These are phyloP conservation scores for Macrostomum cliftonense DNA, from an alignment of 2,888 invertebrate species.

Conservation along the genomic window DNA sequence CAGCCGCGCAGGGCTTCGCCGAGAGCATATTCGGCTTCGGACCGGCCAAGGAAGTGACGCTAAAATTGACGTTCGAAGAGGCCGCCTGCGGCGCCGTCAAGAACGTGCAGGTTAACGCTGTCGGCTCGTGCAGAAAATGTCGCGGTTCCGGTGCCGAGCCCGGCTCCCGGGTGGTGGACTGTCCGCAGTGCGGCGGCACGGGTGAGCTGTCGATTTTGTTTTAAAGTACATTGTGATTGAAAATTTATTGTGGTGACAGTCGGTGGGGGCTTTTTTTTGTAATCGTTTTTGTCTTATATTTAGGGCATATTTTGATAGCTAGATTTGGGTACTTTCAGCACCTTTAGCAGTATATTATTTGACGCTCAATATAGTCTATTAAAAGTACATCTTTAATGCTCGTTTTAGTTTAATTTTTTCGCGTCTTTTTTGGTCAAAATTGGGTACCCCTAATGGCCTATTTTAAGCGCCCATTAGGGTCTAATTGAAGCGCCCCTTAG, in stretches of 20 bases:
- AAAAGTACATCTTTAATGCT: no score
- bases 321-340: no score
- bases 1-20: conserved; percentile 57
- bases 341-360: no score
- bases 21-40: conserved; percentile 76
- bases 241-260: not conserved
- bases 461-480: no score
- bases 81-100: conserved; percentile 88
- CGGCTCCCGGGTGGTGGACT: conserved; percentile 68
- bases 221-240: conserved; percentile 24
- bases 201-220: conserved; percentile 52
- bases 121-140: conserved; percentile 78
- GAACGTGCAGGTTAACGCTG: conserved; percentile 51
- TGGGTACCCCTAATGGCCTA: no score
- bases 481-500: no score
- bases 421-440: no score
- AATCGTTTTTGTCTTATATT: no score
- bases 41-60: conserved; percentile 63
- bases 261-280: not conserved
- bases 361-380: no score
- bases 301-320: no score
- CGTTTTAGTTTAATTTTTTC: no score
- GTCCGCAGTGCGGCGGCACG: conserved; percentile 80
- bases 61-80: conserved; percentile 72
- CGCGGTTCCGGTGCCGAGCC: conserved; percentile 62